A percentile compares a stretch with the other conserved stretches of the same genome.
Conservation (phyloP, 2,797 vertebrate species). For the Sitta carolinensis region DNA sequence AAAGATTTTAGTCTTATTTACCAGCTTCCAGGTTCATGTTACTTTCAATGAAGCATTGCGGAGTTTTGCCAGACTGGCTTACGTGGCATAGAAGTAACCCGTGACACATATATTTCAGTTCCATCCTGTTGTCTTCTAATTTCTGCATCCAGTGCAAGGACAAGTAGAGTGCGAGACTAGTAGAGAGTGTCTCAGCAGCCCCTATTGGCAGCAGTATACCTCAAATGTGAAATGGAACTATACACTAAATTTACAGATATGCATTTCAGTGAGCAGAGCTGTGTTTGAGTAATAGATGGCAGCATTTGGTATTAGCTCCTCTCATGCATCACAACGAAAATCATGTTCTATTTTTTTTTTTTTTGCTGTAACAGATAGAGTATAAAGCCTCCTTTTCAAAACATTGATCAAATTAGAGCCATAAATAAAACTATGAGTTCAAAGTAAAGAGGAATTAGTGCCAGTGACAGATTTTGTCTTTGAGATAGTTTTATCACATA, state of each 20-base stretch:
- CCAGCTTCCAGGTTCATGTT: neutral
- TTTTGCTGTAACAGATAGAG: neutral
- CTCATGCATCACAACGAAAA: neutral
- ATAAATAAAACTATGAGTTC: slow-evolving; percentile 40
- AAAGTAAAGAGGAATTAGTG: slow-evolving; percentile 29
- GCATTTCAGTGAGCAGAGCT: neutral
- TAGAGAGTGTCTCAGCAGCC: neutral
- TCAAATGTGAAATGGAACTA: neutral
- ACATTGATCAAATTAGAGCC: slow-evolving; percentile 4
- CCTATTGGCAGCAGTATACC: neutral
- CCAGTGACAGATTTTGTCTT: slow-evolving; percentile 8
- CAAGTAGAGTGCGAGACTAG: neutral
- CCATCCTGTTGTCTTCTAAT: neutral
- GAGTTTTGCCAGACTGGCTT: neutral
- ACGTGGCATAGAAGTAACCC: neutral
- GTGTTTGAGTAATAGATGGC: neutral
- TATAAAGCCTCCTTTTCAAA: slow-evolving; percentile 36
- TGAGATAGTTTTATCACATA: slow-evolving; percentile 4
- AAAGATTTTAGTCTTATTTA: neutral
- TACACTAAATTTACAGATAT: neutral
- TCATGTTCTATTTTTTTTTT: neutral
- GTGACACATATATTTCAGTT: neutral
- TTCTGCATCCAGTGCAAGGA: neutral
- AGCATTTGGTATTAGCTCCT: neutral
- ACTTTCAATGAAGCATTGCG: neutral